A percentile compares a stretch with the other conserved stretches of the same genome.
phyloP scores from a whole-genome alignment of 2,888 invertebrate genomes.

The Tridacna crocea region DNA sequence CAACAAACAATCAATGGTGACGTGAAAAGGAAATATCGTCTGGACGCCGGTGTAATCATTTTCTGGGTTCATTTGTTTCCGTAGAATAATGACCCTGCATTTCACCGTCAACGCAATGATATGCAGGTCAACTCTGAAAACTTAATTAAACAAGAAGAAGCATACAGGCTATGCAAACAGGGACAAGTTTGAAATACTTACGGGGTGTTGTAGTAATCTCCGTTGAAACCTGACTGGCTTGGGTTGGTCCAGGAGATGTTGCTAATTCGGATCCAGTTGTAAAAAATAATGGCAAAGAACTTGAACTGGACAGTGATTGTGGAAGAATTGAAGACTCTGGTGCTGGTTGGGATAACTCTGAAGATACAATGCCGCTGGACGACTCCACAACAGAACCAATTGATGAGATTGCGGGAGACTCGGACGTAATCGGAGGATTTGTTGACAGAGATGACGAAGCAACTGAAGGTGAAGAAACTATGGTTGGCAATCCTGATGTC shows the following conservation, averaged over 20 bases:
- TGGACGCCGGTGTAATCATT: too few relatives aligned
- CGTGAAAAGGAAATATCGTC: too few relatives aligned
- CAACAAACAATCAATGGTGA: too few relatives aligned
- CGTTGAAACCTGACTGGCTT: too few relatives aligned
- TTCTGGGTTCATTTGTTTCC: too few relatives aligned
- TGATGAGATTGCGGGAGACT: background rate
- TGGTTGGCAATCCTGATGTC: background rate
- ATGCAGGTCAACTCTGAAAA: too few relatives aligned
- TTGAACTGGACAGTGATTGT: background rate
- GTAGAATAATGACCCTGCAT: too few relatives aligned
- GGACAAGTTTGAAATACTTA: background rate
- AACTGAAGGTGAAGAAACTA: background rate
- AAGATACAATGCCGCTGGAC: background rate
- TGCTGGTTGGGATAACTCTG: background rate
- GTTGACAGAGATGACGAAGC: background rate
- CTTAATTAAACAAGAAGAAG: too few relatives aligned
- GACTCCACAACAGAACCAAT: background rate
- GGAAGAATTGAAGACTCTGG: background rate
- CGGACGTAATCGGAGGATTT: too few relatives aligned
- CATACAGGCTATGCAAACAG: background rate
- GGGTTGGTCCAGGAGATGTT: too few relatives aligned
- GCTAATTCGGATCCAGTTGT: too few relatives aligned
- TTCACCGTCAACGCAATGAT: too few relatives aligned
- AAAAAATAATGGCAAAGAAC: background rate
- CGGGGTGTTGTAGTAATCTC: background rate